Percentiles rank a stretch among this genome's conserved stretches.
These are phyloP conservation scores for Pseudomugil tenellus DNA, from an alignment of 2,797 vertebrate species.

Conservation along the genomic window DNA sequence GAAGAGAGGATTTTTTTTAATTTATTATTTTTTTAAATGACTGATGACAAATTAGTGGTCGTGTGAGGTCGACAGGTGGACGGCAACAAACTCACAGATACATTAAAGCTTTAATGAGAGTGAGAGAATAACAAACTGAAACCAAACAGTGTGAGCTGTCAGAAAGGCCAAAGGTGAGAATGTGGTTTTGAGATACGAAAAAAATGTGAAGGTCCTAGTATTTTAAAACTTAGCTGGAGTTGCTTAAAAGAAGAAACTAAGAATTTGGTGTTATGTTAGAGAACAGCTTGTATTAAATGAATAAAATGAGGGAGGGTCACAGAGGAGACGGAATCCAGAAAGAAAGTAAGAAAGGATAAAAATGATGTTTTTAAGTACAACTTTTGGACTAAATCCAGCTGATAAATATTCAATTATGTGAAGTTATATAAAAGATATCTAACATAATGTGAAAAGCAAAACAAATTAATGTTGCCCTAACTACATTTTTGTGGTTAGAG, in stretches of 20 bases:
- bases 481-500: too few relatives aligned
- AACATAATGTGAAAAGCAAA: too few relatives aligned
- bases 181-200: not conserved
- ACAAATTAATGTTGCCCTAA: too few relatives aligned
- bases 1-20: not conserved
- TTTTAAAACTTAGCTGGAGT: not conserved
- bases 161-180: not conserved
- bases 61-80: slow-evolving; percentile 16
- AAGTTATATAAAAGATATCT: too few relatives aligned
- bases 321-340: not conserved
- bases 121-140: not conserved
- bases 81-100: slow-evolving; percentile 18
- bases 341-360: not conserved
- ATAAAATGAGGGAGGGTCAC: not conserved
- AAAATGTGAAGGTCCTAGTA: not conserved
- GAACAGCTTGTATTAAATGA: not conserved
- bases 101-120: slow-evolving; percentile 36
- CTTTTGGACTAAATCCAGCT: too few relatives aligned
- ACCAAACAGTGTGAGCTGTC: slow-evolving; percentile 2
- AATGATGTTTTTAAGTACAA: too few relatives aligned
- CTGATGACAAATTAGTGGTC: slow-evolving; percentile 2
- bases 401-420: too few relatives aligned
- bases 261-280: not conserved
- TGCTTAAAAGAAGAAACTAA: not conserved
- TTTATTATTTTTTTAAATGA: slow-evolving; percentile 1